Evolutionary conservation across 2,113 vertebrate species (phyloP), one percentile per base, ranked within the genome.

Genomic region (Hippocampus guttulatus): DNA sequence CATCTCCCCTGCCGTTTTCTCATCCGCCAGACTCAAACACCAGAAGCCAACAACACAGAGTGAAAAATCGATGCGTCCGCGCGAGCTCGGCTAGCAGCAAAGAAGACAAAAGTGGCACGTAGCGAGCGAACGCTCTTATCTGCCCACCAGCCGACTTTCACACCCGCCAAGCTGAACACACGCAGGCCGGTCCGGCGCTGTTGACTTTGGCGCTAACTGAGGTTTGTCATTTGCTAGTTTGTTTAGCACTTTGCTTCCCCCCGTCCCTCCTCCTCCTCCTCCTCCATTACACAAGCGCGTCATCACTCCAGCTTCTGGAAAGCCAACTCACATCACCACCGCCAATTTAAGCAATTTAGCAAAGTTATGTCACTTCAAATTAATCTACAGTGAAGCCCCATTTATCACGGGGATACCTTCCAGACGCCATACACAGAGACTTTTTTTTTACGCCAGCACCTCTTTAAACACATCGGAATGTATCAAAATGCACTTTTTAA

Each of bases 211-310:
- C 87, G 71, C 89, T 73, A 16, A 18, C 74, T 6, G 80, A 83
- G 86, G 83, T 81, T 81, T 83, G 83, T 75, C 84, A 84, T 90
- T 90, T 87, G 80, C 84, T 81, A 67, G 84, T 90, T 91, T 90
- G 88, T 88, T 90, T 87, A 82, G 73, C 81, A 79, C 83, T 80
- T 85, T 86, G 30, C 27, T 41, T 23, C 18, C 25, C 25, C 6
- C 23, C 27, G 23, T 23, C 18, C 25, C 25, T 8, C 23, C 2
- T 14, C 7, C 30, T 10, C 52, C 51, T 57, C 23, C 54, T 40
- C 70, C 85, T 78, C 83, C 83, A 79, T 82, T 80, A 80, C 52
- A 55, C 52, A 23, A 55, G 21, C 8, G 52, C 21, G 52, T 10
- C 47, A 23, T 55, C 52, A 55, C 52, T 55, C 21, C 21, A 23